Evolutionary conservation across 2,888 invertebrate genomes (phyloP), one percentile per base, ranked within the genome.

Genomic region (Acanthopleura granulata): DNA sequence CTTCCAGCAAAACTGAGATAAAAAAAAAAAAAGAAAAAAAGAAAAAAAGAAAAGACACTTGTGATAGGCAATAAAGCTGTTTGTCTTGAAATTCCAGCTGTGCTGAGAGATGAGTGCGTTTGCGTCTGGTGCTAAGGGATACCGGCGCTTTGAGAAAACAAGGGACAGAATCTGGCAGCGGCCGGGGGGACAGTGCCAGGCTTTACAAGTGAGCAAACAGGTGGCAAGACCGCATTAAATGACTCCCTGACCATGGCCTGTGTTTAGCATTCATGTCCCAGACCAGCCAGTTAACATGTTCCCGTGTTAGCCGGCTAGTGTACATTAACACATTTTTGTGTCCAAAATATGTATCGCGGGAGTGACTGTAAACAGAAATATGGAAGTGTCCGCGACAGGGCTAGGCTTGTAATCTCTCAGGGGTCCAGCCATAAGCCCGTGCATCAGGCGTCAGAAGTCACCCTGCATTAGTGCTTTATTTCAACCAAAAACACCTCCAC

Each of bases 271-370:
- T 16, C 66, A 66, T 66, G 66, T 66, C 66, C 25, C 66, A 22
- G 25, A 66, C 22, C 27, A 15, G 16, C 16, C 16, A 3, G 66
- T 25, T 27, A 66, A 27, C 66, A 66, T 66, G 66, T 66, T 66
- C 25, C 25, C 66, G 16, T 66, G 66, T 66, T 66, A 66, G 66
- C 66, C 16, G 18, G 16, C 66, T 27, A 9, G 25, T 27, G 25
- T 66, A 66, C 66, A 66, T 66, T 66, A 66, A 66, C 66, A 66
- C 66, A 66, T 66, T 66, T 66, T 27, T 66, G 66, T 66, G 66
- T 66, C 66, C 6, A 66, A 66, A 66, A 66, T 66, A 66, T 66
- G 66, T 66, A 66, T 66, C 66, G 66, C 66, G 25, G 29, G 29
- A 66, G 66, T 66, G 66, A 66, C 66, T 22, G 66, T 66, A 22